Evolutionary conservation across 2,113 vertebrate genomes (phyloP).

Genomic region (Oceanites oceanicus): DNA sequence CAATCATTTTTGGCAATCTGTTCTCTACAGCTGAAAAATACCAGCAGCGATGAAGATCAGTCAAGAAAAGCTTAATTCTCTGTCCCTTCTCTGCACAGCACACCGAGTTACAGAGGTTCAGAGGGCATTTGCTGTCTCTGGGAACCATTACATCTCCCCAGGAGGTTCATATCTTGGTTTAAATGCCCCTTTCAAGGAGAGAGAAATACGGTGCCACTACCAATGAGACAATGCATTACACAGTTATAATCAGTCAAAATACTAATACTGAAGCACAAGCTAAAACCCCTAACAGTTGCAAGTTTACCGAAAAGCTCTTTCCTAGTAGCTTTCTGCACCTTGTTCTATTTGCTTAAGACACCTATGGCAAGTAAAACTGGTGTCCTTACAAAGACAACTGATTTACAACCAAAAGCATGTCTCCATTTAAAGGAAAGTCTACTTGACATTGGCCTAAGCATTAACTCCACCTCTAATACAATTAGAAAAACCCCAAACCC

Average conservation of each 20-base stretch:
- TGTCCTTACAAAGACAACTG: background rate
- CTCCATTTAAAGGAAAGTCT: background rate
- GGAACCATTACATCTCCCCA: fast-evolving
- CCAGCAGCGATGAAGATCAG: background rate
- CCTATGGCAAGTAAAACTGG: background rate
- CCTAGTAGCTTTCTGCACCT: background rate
- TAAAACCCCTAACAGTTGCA: background rate
- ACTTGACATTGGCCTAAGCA: background rate
- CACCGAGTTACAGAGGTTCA: background rate
- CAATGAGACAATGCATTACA: background rate
- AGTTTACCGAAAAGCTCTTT: background rate
- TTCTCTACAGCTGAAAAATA: background rate
- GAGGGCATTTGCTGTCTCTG: background rate
- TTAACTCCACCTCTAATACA: background rate
- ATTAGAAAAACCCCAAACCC: background rate
- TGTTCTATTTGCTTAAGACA: background rate
- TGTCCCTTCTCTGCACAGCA: background rate
- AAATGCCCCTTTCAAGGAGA: background rate
- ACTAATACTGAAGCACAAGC: background rate
- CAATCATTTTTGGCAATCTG: background rate
- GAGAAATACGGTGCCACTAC: fast-evolving
- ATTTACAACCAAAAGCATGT: background rate
- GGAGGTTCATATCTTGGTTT: fast-evolving
- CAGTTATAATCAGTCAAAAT: background rate
- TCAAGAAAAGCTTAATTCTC: background rate